Evolutionary conservation across 2,797 vertebrate genomes (phyloP), one percentile per base, ranked within the genome.

Genomic region (Mallotus villosus): DNA sequence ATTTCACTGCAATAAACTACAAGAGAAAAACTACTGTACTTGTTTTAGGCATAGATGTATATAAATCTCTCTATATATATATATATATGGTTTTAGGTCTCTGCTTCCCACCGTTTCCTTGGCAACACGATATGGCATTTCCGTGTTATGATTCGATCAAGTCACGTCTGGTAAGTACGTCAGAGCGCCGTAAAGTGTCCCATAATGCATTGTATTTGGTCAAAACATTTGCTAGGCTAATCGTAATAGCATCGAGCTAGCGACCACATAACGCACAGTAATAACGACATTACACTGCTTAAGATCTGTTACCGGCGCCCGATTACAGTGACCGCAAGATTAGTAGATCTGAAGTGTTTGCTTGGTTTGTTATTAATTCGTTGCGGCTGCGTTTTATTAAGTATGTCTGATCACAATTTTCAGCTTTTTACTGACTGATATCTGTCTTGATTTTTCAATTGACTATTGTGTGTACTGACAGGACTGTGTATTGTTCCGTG

Each of bases 81-180:
- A n/a, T n/a, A n/a, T n/a, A n/a, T n/a, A n/a, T n/a, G 7, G 32
- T 34, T 34, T 6, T 12, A 12, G 9, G 11, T 8, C 37, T 41
- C 6, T 62, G 12, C 60, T 7, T 22, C 6, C 27, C 5, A 2
- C 32, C 19, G 51, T 69, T 70, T 55, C 63, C 49, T 41, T 27
- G 34, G 29, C 21, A 57, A 66, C 41, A 60, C 34, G 53, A 49
- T 5, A 62, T 0, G 22, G 63, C 81, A 68, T 70, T 89, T 84
- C 78, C 76, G 78, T 87, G 72, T 85, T 83, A 85, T 82, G 76
- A 81, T 88, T 82, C 68, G 67, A 70, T 0, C 19, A 77, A 41
- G 37, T 11, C 37, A 11, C 37, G 11, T 41, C 11, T 41, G 37
- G 37, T 41, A 41, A 41, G 37, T 12, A 41, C 85, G 86, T 86